Conservation (phyloP, 2,113 vertebrate genomes). For the Takifugu flavidus region DNA sequence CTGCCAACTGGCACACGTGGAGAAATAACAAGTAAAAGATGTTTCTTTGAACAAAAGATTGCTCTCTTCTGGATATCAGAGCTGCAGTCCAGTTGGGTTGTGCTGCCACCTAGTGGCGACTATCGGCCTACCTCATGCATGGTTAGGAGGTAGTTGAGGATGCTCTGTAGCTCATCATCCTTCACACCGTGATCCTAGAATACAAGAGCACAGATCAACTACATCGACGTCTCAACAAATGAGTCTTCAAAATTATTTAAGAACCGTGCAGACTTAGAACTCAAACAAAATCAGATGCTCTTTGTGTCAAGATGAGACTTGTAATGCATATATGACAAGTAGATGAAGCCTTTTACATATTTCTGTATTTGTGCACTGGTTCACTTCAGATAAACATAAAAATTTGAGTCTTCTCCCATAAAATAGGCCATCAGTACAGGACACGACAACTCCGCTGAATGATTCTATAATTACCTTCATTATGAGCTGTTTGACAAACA, state of each 20-base stretch:
- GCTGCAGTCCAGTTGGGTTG: slow-evolving; percentile 7
- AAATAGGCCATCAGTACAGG: no score
- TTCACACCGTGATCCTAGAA: slow-evolving; percentile 92
- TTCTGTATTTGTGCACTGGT: no score
- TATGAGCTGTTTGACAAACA: slow-evolving; percentile 96
- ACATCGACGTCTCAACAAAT: no score
- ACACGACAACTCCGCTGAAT: no score
- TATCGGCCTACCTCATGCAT: slow-evolving; percentile 88
- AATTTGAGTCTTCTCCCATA: neutral
- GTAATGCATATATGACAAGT: no score
- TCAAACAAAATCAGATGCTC: no score
- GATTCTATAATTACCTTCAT: slow-evolving; percentile 84
- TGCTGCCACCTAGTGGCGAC: slow-evolving; percentile 73
- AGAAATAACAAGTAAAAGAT: slow-evolving; percentile 44
- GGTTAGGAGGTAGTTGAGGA: slow-evolving; percentile 95
- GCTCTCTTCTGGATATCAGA: slow-evolving; percentile 10
- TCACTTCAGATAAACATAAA: neutral
- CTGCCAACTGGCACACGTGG: slow-evolving; percentile 31
- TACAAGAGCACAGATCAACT: slow-evolving; percentile 25
- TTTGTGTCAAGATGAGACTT: no score
- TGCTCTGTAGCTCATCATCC: slow-evolving; percentile 95
- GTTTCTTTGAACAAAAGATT: slow-evolving; percentile 10
- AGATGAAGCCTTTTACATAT: no score
- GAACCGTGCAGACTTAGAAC: no score
- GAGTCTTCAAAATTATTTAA: no score